These are phyloP conservation scores for Drosophila rufa DNA, from an alignment of 1,140 invertebrate species.

Conservation along the genomic window DNA sequence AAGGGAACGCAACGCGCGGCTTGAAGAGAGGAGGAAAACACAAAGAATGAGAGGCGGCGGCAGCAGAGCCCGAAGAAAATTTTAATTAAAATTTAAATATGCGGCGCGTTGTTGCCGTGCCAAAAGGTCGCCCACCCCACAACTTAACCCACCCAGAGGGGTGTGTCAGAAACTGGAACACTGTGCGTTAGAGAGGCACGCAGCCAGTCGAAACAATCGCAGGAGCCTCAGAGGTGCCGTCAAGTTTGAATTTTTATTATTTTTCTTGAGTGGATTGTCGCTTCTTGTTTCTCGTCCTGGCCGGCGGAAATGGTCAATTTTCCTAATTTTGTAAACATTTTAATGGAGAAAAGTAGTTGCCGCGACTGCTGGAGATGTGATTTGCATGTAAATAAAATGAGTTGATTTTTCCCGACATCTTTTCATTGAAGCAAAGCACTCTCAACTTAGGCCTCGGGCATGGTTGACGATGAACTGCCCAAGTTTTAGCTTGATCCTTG, in stretches of 20 bases:
- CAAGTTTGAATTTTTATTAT: constrained; percentile 26
- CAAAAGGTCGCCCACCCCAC: constrained; percentile 35
- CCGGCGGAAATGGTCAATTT: constrained; percentile 74
- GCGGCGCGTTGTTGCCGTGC: constrained; percentile 64
- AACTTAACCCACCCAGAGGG: not conserved
- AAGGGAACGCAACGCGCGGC: constrained; percentile 46
- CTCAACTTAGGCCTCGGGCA: not conserved
- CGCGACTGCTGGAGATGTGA: constrained; percentile 55
- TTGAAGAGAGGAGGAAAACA: constrained; percentile 1
- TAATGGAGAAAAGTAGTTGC: constrained; percentile 50
- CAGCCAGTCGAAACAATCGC: constrained; percentile 22
- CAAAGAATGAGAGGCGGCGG: not conserved
- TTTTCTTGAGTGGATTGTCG: constrained; percentile 26
- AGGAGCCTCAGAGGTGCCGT: constrained; percentile 5
- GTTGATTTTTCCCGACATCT: constrained; percentile 46
- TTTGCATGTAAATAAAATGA: constrained; percentile 78
- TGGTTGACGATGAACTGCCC: not conserved
- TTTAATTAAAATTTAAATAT: constrained; percentile 83
- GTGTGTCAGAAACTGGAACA: constrained; percentile 51
- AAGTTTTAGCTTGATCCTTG: not conserved
- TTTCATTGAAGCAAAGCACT: not conserved
- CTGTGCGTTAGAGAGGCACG: constrained; percentile 10
- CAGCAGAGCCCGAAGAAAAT: constrained; percentile 41
- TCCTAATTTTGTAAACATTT: constrained; percentile 71
- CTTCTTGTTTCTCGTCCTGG: constrained; percentile 10